Base-by-base conservation (phyloP, 2,797 vertebrate species). In the Rhynchonycteris naso region DNA sequence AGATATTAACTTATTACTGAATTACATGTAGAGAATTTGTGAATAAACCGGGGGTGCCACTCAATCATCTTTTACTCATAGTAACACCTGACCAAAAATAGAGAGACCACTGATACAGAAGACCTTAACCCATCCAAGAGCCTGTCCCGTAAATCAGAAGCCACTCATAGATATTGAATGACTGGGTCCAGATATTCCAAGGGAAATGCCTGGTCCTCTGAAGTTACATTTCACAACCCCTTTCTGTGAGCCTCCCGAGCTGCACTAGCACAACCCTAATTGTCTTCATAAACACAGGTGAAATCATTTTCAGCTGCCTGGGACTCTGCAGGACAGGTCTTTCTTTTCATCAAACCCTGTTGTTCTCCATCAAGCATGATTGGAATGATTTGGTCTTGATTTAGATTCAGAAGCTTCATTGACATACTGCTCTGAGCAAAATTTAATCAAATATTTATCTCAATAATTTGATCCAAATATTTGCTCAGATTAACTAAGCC, bases 401-500 rank as follows among this genome's bases (percentile, higher is more conserved):
- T 95, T 91, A 22, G 35, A 92, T 95, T 97, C 88, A 87, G 94
- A 94, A 97, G 95, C 87, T 94, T 91, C 91, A 63, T 96, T 92
- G 91, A 95, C 97, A 94, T 94, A 87, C 65, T 47, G 50, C 94
- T 97, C 22, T 89, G 91, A 97, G 93, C 90, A 83, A 97, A 95
- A 86, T 86, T 86, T 87, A 97, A 94, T 92, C 47, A 61, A 95
- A 88, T 92, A 94, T 95, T 96, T 96, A 97, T 95, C 89, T 96
- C 83, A 71, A 88, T 96, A 97, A 97, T 97, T 95, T 97, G 52
- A 66, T 50, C 91, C 93, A 93, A 97, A 96, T 96, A 85, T 96
- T 97, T 96, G 91, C 84, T 96, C 90, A 97, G 96, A 97, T 98
- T 97, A 97, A 96, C 92, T 75, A 91, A 95, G 96, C 94, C 94